A percentile compares a stretch with the other conserved stretches of the same genome.
Evolutionary conservation across 2,888 invertebrate species (phyloP).

Genomic region (Aproaerema taeniolella): DNA sequence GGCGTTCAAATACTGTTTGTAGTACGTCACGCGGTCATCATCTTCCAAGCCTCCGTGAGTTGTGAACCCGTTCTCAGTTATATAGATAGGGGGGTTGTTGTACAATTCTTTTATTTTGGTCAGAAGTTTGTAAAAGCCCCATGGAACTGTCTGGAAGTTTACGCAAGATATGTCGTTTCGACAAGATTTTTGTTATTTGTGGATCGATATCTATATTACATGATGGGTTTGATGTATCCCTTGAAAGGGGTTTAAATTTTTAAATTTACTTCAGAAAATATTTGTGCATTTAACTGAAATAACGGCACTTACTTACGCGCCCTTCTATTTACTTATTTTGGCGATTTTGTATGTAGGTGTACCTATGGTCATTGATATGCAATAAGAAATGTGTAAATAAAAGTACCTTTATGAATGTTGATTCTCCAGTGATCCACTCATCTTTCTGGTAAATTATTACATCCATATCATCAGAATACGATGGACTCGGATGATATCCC

Average conservation of each 20-base stretch:
- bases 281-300: too few species aligned
- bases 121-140: constrained; percentile 74
- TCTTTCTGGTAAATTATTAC: constrained; percentile 16
- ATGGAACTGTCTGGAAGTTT: constrained; percentile 71
- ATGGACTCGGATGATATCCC: constrained; percentile 26
- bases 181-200: too few species aligned
- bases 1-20: constrained; percentile 46
- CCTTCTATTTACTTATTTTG: too few species aligned
- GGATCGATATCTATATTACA: too few species aligned
- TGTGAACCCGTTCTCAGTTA: constrained; percentile 76
- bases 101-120: constrained; percentile 61
- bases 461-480: constrained; percentile 31
- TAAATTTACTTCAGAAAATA: too few species aligned
- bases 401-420: constrained; percentile 19
- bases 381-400: too few species aligned
- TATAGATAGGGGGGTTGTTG: constrained; percentile 67
- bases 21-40: constrained; percentile 46
- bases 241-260: too few species aligned
- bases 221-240: too few species aligned
- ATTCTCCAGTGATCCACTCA: constrained; percentile 25
- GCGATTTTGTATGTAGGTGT: too few species aligned
- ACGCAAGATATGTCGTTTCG: too few species aligned
- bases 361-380: too few species aligned
- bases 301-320: too few species aligned
- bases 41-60: constrained; percentile 46